Evolutionary conservation across 2,888 invertebrate species (phyloP), one percentile per base, ranked within the genome.

Genomic region (Diplazon laetatorius): DNA sequence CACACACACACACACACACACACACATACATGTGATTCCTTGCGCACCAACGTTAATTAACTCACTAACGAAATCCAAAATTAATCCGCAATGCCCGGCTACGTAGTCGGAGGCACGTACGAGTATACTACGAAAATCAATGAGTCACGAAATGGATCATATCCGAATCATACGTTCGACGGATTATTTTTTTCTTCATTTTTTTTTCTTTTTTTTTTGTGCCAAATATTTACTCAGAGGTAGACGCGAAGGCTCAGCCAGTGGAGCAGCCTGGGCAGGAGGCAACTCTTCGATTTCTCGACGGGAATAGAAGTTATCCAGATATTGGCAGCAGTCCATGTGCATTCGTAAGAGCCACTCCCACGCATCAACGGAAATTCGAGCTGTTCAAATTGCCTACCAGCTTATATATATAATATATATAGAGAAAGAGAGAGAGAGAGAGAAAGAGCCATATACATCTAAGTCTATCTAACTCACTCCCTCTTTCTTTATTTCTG

Each of bases 271-370:
- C 55, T 25, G 44, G 55, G 75, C 30, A 12, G n/a, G n/a, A n/a
- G 48, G 44, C 70, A 52, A 52, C 55, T 66, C 59, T 77, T 77
- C 72, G 77, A 77, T 77, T 71, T 77, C 77, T 77, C 72, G 77
- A 73, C 77, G 72, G 68, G 73, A 73, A 73, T 77, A 74, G 81
- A 80, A 72, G 42, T 78, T 83, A 78, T 78, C 72, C 81, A 73
- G 81, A 78, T 82, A 80, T 85, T 85, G 85, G 84, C 83, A 82
- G 74, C 46, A 75, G 76, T 84, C 84, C 84, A 83, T 81, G 62
- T 42, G 59, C 35, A 46, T 52, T 55, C 62, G 48, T 57, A 48
- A 69, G 77, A 59, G 66, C 80, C 69, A 52, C 73, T 82, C 68
- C 79, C 74, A 80, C 71, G 76, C 80, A 70, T 78, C 74, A 78